Percentiles rank a stretch among this genome's conserved stretches.
Conservation (phyloP, 2,797 vertebrate genomes). For the Allobates femoralis region DNA sequence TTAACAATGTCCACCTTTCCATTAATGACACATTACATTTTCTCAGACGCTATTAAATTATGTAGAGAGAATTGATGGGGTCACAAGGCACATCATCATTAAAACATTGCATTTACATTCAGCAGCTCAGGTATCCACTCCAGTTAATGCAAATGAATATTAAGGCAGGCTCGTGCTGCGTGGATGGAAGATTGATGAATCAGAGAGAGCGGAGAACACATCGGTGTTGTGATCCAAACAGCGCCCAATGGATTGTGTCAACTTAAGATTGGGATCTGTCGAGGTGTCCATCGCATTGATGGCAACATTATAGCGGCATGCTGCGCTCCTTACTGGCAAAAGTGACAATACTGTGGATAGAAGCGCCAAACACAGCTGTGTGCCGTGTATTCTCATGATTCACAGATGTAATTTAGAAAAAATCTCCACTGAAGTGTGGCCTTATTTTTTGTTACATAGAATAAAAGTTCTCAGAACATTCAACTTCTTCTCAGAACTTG, state of each 20-base stretch:
- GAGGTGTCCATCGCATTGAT: background rate
- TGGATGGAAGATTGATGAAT: slow-evolving; percentile 14
- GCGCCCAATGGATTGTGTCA: background rate
- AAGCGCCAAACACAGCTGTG: background rate
- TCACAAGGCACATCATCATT: slow-evolving; percentile 50
- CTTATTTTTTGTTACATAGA: no score
- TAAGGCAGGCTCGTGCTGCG: background rate
- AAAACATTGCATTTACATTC: slow-evolving; percentile 46
- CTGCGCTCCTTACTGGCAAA: background rate
- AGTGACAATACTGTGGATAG: background rate
- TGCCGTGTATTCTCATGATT: no score
- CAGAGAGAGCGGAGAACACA: background rate
- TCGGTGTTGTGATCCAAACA: background rate
- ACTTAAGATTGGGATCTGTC: background rate
- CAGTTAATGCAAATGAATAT: slow-evolving; percentile 29
- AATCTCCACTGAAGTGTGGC: background rate
- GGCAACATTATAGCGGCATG: background rate
- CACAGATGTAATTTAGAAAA: background rate
- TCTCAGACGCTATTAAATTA: slow-evolving; percentile 46
- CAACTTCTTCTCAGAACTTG: no score
- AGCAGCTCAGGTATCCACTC: slow-evolving; percentile 25
- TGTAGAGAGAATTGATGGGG: slow-evolving; percentile 44
- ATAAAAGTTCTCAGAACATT: no score
- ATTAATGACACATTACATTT: slow-evolving; percentile 50
- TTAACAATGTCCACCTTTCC: slow-evolving; percentile 48